phyloP scores from a whole-genome alignment of 2,113 vertebrate genomes.

The Myocastor coypus region DNA sequence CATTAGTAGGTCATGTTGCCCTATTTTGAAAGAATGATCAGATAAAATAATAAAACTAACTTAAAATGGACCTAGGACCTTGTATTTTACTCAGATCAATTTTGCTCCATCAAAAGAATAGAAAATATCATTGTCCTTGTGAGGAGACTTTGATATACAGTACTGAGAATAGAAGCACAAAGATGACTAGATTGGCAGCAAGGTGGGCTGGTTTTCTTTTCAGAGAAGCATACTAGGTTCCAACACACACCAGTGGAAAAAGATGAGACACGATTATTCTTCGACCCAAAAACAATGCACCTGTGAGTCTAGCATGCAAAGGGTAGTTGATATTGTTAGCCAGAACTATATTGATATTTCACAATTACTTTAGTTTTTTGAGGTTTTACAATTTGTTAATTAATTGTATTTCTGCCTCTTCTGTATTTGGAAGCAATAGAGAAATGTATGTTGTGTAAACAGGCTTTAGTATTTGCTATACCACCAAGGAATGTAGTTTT shows the following conservation, averaged over 20 bases:
- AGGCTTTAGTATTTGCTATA: fast-evolving
- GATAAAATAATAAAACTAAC: neutral
- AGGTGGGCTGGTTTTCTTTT: neutral
- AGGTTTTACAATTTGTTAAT: neutral
- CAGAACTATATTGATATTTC: neutral
- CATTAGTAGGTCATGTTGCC: neutral
- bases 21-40: neutral
- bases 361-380: fast-evolving
- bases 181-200: neutral
- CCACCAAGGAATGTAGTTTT: neutral
- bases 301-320: fast-evolving
- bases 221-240: neutral
- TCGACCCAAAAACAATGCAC: too few relatives aligned
- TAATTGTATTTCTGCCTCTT: neutral
- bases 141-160: neutral
- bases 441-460: neutral
- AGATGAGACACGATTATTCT: fast-evolving
- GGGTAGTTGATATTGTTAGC: fast-evolving
- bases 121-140: too few relatives aligned
- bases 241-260: fast-evolving
- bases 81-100: neutral
- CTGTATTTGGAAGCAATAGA: neutral
- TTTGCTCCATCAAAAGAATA: neutral
- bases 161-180: neutral
- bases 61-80: neutral